Conservation (phyloP, 2,888 invertebrate genomes). For the Clivina fossor region DNA sequence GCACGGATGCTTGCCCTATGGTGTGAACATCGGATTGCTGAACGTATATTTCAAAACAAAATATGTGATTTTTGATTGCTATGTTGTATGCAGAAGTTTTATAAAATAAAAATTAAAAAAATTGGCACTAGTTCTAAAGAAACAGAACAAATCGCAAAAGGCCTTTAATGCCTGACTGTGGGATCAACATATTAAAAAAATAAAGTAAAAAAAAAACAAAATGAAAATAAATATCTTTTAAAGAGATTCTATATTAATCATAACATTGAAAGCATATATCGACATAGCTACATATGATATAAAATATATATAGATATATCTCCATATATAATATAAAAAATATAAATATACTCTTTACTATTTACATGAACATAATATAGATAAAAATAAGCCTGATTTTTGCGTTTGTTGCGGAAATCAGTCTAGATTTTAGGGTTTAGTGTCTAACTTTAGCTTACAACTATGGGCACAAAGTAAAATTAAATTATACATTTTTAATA, state of each 20-base stretch:
- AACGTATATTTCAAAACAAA: conserved; percentile 24
- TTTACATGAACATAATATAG: conserved; percentile 45
- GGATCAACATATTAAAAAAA: conserved; percentile 56
- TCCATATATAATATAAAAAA: too few species aligned
- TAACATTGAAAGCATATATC: conserved; percentile 49
- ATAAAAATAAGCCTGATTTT: conserved; percentile 30
- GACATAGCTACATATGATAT: conserved; percentile 46
- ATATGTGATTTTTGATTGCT: conserved; percentile 49
- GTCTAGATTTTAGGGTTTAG: conserved; percentile 40
- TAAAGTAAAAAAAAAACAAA: conserved; percentile 54
- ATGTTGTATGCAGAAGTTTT: conserved; percentile 45
- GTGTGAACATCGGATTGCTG: conserved; percentile 32
- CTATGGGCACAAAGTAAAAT: conserved; percentile 56
- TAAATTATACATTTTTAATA: conserved; percentile 46
- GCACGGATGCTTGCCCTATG: conserved; percentile 28
- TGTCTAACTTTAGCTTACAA: conserved; percentile 53
- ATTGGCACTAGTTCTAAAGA: conserved; percentile 48
- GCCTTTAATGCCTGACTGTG: conserved; percentile 54
- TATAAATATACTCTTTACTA: conserved; percentile 49
- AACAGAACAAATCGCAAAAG: conserved; percentile 41
- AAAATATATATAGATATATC: conserved; percentile 44
- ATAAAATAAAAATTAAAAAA: too few species aligned
- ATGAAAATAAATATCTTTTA: conserved; percentile 43
- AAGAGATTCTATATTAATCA: conserved; percentile 32
- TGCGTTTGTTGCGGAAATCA: conserved; percentile 31